Conservation (phyloP, 1,140 invertebrate genomes). For the Hypothenemus hampei region DNA sequence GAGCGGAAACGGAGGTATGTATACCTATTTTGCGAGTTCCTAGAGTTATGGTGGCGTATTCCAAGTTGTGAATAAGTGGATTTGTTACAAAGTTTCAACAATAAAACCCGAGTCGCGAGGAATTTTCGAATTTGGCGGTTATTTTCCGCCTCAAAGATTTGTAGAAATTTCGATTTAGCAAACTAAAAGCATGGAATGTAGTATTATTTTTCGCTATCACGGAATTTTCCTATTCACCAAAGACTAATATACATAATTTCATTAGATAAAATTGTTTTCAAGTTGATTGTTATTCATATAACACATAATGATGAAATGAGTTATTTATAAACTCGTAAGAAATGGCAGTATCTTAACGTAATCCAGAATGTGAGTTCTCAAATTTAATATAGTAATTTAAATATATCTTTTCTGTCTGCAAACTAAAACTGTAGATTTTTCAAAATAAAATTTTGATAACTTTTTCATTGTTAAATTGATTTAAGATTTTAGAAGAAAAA, state of each 20-base stretch:
- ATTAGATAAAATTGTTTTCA: not conserved
- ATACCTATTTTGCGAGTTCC: constrained; percentile 21
- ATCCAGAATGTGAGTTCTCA: too few relatives aligned
- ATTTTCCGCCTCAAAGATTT: constrained; percentile 18
- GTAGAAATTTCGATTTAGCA: constrained; percentile 13
- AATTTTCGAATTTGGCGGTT: constrained; percentile 22
- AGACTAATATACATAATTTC: not conserved
- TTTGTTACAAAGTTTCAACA: constrained; percentile 21
- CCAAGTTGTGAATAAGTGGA: constrained; percentile 23
- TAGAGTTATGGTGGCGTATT: constrained; percentile 17
- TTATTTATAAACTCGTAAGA: too few relatives aligned
- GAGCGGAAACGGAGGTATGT: constrained; percentile 17
- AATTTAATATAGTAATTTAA: too few relatives aligned
- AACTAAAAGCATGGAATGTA: constrained; percentile 5
- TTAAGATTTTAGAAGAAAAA: too few relatives aligned
- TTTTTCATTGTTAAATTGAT: too few relatives aligned
- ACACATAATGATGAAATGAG: too few relatives aligned
- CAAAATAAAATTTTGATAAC: too few relatives aligned
- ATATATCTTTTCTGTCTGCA: too few relatives aligned
- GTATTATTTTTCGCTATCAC: constrained; percentile 7
- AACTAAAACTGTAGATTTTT: too few relatives aligned
- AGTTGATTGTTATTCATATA: too few relatives aligned
- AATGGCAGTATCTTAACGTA: too few relatives aligned
- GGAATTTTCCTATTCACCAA: not conserved
- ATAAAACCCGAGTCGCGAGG: constrained; percentile 18